Evolutionary conservation across 2,797 vertebrate species (phyloP), one percentile per base, ranked within the genome.

Genomic region (Alosa sapidissima): DNA sequence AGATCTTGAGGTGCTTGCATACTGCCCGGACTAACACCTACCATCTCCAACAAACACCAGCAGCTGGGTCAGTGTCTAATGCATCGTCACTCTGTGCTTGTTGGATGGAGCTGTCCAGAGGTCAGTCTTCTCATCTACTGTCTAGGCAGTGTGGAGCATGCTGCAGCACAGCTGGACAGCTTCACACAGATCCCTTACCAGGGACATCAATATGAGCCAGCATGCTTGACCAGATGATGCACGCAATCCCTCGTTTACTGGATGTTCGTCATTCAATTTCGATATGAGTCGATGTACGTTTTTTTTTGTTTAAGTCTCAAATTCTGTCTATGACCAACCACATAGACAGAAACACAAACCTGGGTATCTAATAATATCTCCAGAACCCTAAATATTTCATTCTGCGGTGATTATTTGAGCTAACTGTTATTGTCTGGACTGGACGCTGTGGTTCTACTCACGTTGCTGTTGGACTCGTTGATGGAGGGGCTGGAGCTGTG

Each of bases 401-500:
- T 5, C 1, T 45, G 72, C n/a, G 41, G 68, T 36, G 36, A n/a
- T 78, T 2, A 8, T 21, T 21, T 47, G 3, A 78, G 72, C 6
- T 47, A 78, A 78, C 41, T 19, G 72, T 47, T 47, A 47, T 45
- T 16, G 72, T 78, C 33, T 78, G 72, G 72, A 9, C 33, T 78
- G 41, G 36, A 10, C 41, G 14, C 41, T 45, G 36, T 47, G 28
- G 72, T 78, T 4, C 41, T 45, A 78, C 72, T 78, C 72, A 78
- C 72, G 97, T 96, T 82, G 94, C 91, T 58, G 97, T 93, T 78
- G 5, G 72, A 78, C 41, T 78, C 72, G 11, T 47, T 78, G 16
- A 78, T 41, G 5, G 72, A 78, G 72, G 72, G 72, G 88, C 95
- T 96, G 91, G 96, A 95, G 90, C 96, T 95, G 0, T 98, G 97